phyloP scores from a whole-genome alignment of 2,113 vertebrate species.

The Origma solitaria region DNA sequence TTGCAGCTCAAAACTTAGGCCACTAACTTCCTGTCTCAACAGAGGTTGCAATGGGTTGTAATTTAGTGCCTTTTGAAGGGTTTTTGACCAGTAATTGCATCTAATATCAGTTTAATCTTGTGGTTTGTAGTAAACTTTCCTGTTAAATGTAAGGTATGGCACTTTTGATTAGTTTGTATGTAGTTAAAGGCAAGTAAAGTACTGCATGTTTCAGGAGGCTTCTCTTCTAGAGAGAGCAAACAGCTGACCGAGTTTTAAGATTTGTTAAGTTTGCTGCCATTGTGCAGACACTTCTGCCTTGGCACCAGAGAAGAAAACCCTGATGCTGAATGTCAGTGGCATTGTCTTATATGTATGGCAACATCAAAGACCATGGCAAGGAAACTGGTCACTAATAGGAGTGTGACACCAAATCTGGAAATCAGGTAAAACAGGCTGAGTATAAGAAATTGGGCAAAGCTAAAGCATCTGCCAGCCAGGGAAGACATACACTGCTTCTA shows the following conservation, averaged over 20 bases:
- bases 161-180: neutral
- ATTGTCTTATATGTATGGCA: neutral
- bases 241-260: neutral
- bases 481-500: neutral
- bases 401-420: neutral
- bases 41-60: neutral
- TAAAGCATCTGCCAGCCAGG: neutral
- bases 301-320: neutral
- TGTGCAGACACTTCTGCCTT: neutral
- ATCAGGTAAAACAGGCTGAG: neutral
- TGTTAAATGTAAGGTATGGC: neutral
- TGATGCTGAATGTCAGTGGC: neutral
- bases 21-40: neutral
- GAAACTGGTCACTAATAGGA: neutral
- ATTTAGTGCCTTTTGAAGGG: neutral
- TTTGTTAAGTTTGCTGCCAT: neutral
- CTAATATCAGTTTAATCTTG: neutral
- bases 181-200: neutral
- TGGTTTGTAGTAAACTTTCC: neutral
- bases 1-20: neutral
- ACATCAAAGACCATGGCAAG: accelerated
- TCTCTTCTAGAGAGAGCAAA: neutral
- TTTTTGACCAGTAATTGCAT: neutral
- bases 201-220: neutral
- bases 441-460: neutral